Evolutionary conservation across 2,888 invertebrate species (phyloP), one percentile per base, ranked within the genome.

Genomic region (Philereme vetulata): DNA sequence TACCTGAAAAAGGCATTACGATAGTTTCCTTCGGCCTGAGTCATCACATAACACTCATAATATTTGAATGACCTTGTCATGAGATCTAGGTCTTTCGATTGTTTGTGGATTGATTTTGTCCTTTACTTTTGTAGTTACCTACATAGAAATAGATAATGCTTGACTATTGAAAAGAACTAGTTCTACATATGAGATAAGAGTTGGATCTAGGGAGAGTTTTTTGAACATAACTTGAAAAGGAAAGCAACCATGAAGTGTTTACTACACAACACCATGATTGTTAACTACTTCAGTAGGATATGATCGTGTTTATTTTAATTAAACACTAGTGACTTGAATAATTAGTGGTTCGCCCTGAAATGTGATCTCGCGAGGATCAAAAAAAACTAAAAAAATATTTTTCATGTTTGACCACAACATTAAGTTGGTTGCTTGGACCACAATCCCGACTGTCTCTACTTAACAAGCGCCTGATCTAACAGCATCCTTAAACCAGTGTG

Each of bases 31-130:
- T 21, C 32, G 9, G 38, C 11, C n/a, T 42, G 5, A 8, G 33
- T 10, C 40, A 21, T 21, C 21, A 21, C 21, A 21, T 21, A 1
- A 21, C 21, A 21, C 21, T 21, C 21, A 47, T 4, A 8, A 59
- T 47, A 55, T 42, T 10, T 32, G 45, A 4, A 51, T 69, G 67
- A 69, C 68, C 65, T 71, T 71, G 67, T 53, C 54, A 44, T 49
- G 44, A 5, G 21, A 21, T 53, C 48, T 49, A 50, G 44, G 52
- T 32, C 48, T 40, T 50, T 54, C 50, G 50, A 45, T 34, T 42
- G 33, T 45, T 58, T 8, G 10, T 36, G 43, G 33, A 53, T 50
- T 53, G 45, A 40, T 59, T 48, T 40, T 49, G 49, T n/a, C n/a
- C 7, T 21, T 38, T 8, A 8, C 6, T 4, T 11, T 49, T 49